phyloP scores from a whole-genome alignment of 2,888 invertebrate species.

The Acrobasis suavella region DNA sequence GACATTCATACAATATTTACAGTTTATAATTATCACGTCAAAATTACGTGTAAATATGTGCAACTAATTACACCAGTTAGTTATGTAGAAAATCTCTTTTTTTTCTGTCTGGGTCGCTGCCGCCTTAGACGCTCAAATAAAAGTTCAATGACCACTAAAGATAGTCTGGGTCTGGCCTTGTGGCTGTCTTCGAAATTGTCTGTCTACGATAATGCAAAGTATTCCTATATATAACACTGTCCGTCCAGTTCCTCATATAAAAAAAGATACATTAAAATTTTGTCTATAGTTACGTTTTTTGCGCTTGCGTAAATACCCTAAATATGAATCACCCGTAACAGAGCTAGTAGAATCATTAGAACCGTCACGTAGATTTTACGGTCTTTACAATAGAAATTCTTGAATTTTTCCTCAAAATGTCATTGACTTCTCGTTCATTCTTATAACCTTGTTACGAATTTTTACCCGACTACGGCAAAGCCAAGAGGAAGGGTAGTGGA shows the following conservation, averaged over 20 bases:
- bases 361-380: slow-evolving; percentile 61
- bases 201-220: slow-evolving; percentile 9
- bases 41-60: slow-evolving; percentile 1
- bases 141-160: slow-evolving; percentile 63
- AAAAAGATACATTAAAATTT: slow-evolving; percentile 24
- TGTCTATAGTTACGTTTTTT: slow-evolving; percentile 31
- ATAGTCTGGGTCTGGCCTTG: slow-evolving; percentile 71
- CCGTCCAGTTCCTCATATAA: not conserved
- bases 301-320: slow-evolving; percentile 35
- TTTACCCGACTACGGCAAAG: no score
- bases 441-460: slow-evolving; percentile 24
- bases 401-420: slow-evolving; percentile 68
- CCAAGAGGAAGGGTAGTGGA: no score
- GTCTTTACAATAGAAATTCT: slow-evolving; percentile 50
- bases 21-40: not conserved
- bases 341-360: slow-evolving; percentile 49
- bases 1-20: not conserved
- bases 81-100: slow-evolving; percentile 39
- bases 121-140: slow-evolving; percentile 52
- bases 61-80: slow-evolving; percentile 18
- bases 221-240: slow-evolving; percentile 8
- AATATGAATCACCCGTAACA: slow-evolving; percentile 39
- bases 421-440: slow-evolving; percentile 57
- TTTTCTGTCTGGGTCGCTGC: slow-evolving; percentile 48
- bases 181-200: slow-evolving; percentile 53